A percentile compares a stretch with the other conserved stretches of the same genome.
Evolutionary conservation across 2,113 vertebrate genomes (phyloP).

Genomic region (Cynocephalus volans): DNA sequence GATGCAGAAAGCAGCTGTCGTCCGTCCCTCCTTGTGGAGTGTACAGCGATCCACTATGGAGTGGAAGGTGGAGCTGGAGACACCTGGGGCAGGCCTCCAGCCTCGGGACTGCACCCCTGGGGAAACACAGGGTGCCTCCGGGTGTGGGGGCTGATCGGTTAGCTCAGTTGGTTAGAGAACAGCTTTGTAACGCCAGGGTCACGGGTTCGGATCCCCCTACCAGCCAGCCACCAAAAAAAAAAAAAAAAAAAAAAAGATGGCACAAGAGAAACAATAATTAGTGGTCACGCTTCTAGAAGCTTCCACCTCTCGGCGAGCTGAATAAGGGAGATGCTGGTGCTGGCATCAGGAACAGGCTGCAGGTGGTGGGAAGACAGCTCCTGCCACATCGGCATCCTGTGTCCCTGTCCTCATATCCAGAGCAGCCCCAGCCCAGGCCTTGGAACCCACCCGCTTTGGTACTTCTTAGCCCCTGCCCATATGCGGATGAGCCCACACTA

Average conservation of each 20-base stretch:
- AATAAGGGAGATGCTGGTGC: accelerated
- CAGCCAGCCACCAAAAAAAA: no score
- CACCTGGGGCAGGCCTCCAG: accelerated
- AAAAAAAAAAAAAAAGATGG: background rate
- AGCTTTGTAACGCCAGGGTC: no score
- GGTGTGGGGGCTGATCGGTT: no score
- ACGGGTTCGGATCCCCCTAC: no score
- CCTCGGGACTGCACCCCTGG: accelerated
- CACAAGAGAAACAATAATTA: background rate
- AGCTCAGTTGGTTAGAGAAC: no score
- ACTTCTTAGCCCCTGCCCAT: no score
- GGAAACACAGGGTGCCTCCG: accelerated
- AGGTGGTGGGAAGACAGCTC: accelerated
- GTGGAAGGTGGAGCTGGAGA: accelerated
- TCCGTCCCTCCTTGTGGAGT: accelerated
- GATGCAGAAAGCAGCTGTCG: accelerated
- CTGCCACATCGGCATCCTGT: accelerated
- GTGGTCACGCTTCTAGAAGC: background rate
- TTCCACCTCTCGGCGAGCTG: background rate
- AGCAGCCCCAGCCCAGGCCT: background rate
- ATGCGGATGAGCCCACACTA: accelerated
- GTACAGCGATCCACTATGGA: background rate
- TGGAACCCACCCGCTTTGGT: no score
- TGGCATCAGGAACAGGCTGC: accelerated
- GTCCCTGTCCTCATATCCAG: no score